Conservation (phyloP, 2,888 invertebrate genomes). For the Ypsolopha sequella region DNA sequence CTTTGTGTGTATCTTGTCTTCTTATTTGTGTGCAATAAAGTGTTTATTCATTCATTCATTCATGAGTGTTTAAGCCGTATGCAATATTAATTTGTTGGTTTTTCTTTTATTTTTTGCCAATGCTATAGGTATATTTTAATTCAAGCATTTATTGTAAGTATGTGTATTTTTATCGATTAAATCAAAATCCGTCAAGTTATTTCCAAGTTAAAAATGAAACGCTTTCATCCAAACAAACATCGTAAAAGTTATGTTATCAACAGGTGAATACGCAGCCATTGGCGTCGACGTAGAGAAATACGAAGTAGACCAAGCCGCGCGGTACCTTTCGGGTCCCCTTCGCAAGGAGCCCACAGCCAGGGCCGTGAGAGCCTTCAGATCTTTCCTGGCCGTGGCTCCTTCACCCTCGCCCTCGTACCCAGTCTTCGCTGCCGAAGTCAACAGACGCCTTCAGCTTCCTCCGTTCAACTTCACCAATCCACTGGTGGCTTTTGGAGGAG, state of each 20-base stretch:
- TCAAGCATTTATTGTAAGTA: too few relatives aligned
- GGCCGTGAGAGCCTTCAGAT: conserved; percentile 80
- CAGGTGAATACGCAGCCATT: conserved; percentile 94
- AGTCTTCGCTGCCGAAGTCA: conserved; percentile 81
- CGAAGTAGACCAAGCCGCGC: conserved; percentile 80
- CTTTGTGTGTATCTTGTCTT: too few relatives aligned
- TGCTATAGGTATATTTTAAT: too few relatives aligned
- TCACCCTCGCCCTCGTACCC: conserved; percentile 80
- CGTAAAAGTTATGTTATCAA: conserved; percentile 6
- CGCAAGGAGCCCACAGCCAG: conserved; percentile 72
- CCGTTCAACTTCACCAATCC: conserved; percentile 93
- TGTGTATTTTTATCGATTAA: too few relatives aligned
- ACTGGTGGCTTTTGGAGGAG: conserved; percentile 76
- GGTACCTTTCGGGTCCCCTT: conserved; percentile 84
- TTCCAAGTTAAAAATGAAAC: too few relatives aligned
- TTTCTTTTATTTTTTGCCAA: too few relatives aligned
- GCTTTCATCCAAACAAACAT: too few relatives aligned
- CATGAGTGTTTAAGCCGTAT: too few relatives aligned
- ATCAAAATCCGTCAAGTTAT: too few relatives aligned
- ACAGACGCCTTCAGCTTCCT: conserved; percentile 84
- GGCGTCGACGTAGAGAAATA: conserved; percentile 93
- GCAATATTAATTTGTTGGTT: too few relatives aligned
- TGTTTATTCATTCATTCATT: too few relatives aligned
- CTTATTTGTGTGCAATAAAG: too few relatives aligned
- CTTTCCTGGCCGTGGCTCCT: conserved; percentile 87